Evolutionary conservation across 2,797 vertebrate genomes (phyloP), one percentile per base, ranked within the genome.

Genomic region (Linurgus olivaceus): DNA sequence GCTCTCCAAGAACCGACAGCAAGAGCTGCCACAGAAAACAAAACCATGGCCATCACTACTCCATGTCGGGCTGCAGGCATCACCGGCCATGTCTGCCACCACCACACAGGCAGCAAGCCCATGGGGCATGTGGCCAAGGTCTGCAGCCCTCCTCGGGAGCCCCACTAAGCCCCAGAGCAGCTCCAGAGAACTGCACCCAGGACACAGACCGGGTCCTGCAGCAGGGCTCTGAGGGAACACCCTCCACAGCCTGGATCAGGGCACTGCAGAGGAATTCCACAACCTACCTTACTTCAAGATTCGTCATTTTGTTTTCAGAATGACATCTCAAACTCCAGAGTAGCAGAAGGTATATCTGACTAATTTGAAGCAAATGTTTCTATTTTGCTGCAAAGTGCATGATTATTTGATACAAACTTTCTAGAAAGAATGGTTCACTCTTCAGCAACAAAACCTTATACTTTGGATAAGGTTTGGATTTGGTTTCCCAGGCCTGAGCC

Each of bases 331-430:
- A 35, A 57, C 40, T 66, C 54, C 1, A 1, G 25, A n/a, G 47
- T 37, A 75, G 47, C 88, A 90, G 84, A 76, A 90, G 90, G 75
- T 77, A 2, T n/a, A 59, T 31, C 75, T 91, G 61, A 77, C 72
- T 88, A 82, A 89, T 29, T 47, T 52, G 75, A 83, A 86, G 26
- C 45, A 88, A 88, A 66, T 82, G 63, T 77, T 87, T 92, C 65
- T 71, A 35, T 68, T 82, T 63, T 24, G 1, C 24, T 54, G 54
- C 52, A 77, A 81, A 83, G 35, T 26, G 18, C 29, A 42, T 21
- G 38, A 48, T 50, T 80, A 77, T 54, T 71, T 67, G 26, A 52
- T 44, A 59, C 3, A 5, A 40, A n/a, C 38, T 61, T 75, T 94
- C 70, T 78, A 80, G 68, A 77, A 66, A 72, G 61, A 88, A 67